These are phyloP conservation scores for Nymphalis io DNA, from an alignment of 1,140 invertebrate species.

Conservation along the genomic window DNA sequence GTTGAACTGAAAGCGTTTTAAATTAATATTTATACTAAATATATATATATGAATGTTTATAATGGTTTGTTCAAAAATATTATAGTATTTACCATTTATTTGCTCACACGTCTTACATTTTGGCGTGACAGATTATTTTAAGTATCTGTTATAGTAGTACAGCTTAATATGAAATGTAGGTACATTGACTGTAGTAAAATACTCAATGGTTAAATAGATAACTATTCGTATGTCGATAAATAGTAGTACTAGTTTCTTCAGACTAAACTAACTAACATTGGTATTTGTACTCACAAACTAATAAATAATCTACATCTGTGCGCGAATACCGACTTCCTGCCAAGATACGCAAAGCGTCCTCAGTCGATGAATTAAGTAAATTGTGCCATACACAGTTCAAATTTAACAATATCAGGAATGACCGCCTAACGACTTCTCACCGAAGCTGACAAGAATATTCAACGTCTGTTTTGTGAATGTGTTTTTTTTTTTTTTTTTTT, in stretches of 20 bases:
- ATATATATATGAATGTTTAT: constrained; percentile 12
- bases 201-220: constrained; percentile 18
- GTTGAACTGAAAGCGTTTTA: constrained; percentile 24
- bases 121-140: constrained; percentile 59
- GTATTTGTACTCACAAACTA: constrained; percentile 26
- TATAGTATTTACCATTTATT: constrained; percentile 25
- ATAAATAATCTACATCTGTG: constrained; percentile 43
- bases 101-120: constrained; percentile 74
- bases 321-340: constrained; percentile 77
- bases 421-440: constrained; percentile 65
- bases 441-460: constrained; percentile 54
- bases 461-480: constrained; percentile 67
- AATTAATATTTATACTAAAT: constrained; percentile 19
- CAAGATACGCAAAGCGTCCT: constrained; percentile 52
- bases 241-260: constrained; percentile 29
- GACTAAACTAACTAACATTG: constrained; percentile 19
- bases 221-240: constrained; percentile 9
- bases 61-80: constrained; percentile 19
- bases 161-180: constrained; percentile 28
- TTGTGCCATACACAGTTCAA: constrained; percentile 55
- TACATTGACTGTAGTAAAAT: constrained; percentile 14
- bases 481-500: constrained; percentile 49
- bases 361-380: constrained; percentile 48
- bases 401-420: constrained; percentile 69
- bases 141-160: constrained; percentile 23